Conservation (phyloP, 2,797 vertebrate genomes). For the Tenualosa ilisha region DNA sequence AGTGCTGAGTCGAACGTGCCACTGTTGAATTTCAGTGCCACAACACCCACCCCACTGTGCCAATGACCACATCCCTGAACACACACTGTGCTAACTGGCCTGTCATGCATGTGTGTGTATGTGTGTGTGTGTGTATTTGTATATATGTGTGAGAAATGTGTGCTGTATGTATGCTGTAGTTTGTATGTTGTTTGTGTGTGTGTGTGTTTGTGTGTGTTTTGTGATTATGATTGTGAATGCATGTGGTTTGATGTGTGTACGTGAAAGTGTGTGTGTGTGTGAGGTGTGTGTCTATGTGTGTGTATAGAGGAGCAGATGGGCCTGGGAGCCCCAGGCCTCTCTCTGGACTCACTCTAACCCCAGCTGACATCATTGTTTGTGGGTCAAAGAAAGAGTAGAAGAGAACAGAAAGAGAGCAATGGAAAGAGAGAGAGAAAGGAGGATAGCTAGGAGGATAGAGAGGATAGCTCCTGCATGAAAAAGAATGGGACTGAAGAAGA, state of each 20-base stretch:
- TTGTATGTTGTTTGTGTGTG: not conserved
- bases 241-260: not conserved
- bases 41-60: not conserved
- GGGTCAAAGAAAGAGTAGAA: conserved; percentile 21
- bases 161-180: not conserved
- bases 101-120: not conserved
- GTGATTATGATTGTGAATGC: not conserved
- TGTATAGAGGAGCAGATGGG: conserved; percentile 23
- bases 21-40: not conserved
- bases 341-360: conserved; percentile 36
- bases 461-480: not conserved
- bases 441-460: not conserved
- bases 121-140: not conserved
- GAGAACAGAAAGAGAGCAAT: not conserved
- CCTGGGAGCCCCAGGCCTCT: conserved; percentile 11
- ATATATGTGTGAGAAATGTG: not conserved
- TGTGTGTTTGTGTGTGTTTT: not conserved
- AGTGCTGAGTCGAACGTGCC: not conserved
- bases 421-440: not conserved
- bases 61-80: not conserved
- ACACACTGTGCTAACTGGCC: not conserved
- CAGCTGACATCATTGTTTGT: conserved; percentile 28
- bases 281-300: conserved; percentile 5
- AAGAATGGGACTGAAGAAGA: not conserved
- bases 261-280: conserved; percentile 4